phyloP scores from a whole-genome alignment of 2,888 invertebrate genomes.

The Oegoconia quadripuncta region DNA sequence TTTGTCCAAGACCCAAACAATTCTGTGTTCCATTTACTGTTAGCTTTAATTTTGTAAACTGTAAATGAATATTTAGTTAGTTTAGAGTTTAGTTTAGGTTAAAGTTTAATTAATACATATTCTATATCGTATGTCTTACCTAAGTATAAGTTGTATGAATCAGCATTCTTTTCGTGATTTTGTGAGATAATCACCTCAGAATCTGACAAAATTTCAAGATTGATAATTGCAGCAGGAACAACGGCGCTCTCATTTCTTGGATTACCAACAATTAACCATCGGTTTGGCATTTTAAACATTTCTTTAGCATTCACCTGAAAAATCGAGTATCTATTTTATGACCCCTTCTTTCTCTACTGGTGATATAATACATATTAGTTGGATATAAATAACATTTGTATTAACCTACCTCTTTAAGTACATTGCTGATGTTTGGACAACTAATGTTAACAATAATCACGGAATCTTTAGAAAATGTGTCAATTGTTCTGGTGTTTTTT shows the following conservation, averaged over 20 bases:
- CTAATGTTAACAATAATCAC: slow-evolving; percentile 28
- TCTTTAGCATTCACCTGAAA: slow-evolving; percentile 37
- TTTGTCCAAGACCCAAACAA: slow-evolving; percentile 46
- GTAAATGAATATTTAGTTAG: too few species aligned
- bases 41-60: slow-evolving; percentile 47
- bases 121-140: slow-evolving; percentile 30
- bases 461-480: slow-evolving; percentile 21
- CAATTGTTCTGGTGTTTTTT: slow-evolving; percentile 17
- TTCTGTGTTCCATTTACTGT: slow-evolving; percentile 37
- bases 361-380: not conserved
- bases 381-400: not conserved
- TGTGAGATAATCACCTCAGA: slow-evolving; percentile 44
- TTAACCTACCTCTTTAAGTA: slow-evolving; percentile 32
- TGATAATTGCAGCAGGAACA: slow-evolving; percentile 23
- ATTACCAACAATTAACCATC: slow-evolving; percentile 47
- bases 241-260: slow-evolving; percentile 11
- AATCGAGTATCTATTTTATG: too few species aligned
- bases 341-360: too few species aligned
- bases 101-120: slow-evolving; percentile 1
- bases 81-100: not conserved
- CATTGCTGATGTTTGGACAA: slow-evolving; percentile 25
- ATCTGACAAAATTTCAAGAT: slow-evolving; percentile 39
- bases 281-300: slow-evolving; percentile 38
- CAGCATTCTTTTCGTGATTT: slow-evolving; percentile 18
- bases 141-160: slow-evolving; percentile 27